These are phyloP conservation scores for Leptinotarsa haldemani DNA, from an alignment of 2,888 invertebrate genomes.

Conservation along the genomic window DNA sequence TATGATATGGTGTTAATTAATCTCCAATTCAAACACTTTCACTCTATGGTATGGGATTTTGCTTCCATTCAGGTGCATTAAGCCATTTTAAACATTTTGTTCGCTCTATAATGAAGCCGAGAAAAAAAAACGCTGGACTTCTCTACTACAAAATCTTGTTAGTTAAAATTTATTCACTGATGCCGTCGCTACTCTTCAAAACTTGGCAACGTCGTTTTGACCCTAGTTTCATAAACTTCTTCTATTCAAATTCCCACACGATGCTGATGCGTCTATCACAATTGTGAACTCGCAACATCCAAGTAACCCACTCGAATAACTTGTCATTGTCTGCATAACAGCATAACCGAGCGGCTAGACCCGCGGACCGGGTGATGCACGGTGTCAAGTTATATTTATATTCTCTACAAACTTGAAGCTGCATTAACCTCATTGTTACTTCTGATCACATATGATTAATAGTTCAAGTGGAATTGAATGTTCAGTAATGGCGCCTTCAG, in stretches of 20 bases:
- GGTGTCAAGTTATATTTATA: slow-evolving; percentile 17
- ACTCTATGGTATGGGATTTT: no score
- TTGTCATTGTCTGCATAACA: slow-evolving; percentile 14
- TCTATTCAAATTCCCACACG: neutral
- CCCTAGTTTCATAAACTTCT: neutral
- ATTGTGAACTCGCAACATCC: neutral
- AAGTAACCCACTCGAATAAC: slow-evolving; percentile 5
- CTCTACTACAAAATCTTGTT: no score
- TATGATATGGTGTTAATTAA: no score
- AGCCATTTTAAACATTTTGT: no score
- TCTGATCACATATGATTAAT: slow-evolving; percentile 18
- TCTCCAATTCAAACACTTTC: no score
- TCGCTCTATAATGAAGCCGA: no score
- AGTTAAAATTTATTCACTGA: neutral
- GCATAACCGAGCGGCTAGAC: neutral
- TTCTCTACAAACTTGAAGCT: slow-evolving; percentile 9
- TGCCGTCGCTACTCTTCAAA: neutral
- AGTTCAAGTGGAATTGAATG: slow-evolving; percentile 20
- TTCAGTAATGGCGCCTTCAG: slow-evolving; percentile 15
- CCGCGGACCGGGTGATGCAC: slow-evolving; percentile 1
- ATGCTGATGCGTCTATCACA: slow-evolving; percentile 2
- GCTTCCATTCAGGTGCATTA: no score
- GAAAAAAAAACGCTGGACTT: no score
- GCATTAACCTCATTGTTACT: slow-evolving; percentile 20
- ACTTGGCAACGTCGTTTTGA: slow-evolving; percentile 7